phyloP scores from a whole-genome alignment of 2,797 vertebrate genomes.

The Trachurus trachurus region DNA sequence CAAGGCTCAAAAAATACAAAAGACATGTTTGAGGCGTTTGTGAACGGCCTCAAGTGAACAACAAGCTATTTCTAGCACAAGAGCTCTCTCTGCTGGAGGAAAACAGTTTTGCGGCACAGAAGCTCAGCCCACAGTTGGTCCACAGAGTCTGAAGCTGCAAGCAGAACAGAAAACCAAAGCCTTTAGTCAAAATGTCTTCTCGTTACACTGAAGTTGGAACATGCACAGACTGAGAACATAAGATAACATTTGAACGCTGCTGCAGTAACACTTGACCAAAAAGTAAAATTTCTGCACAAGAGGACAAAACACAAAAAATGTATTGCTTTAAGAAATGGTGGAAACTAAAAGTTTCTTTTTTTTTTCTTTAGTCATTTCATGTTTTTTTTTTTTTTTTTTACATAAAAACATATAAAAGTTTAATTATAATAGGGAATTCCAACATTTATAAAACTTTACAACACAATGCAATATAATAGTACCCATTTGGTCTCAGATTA shows the following conservation, averaged over 20 bases:
- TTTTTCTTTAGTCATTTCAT: slow-evolving; percentile 29
- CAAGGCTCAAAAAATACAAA: slow-evolving; percentile 66
- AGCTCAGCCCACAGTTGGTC: slow-evolving; percentile 35
- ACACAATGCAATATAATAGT: slow-evolving; percentile 84
- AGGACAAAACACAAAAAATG: slow-evolving; percentile 60
- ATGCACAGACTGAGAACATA: slow-evolving; percentile 73
- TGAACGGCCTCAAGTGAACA: slow-evolving; percentile 36
- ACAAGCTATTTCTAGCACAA: slow-evolving; percentile 63
- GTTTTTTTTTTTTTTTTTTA: slow-evolving; percentile 71
- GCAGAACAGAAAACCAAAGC: slow-evolving; percentile 61
- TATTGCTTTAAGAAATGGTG: slow-evolving; percentile 77
- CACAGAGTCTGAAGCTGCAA: slow-evolving; percentile 50
- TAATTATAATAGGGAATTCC: slow-evolving; percentile 78
- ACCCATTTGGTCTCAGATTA: slow-evolving; percentile 83
- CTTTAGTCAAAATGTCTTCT: slow-evolving; percentile 55
- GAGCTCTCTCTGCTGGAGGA: slow-evolving; percentile 74
- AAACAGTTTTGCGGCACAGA: slow-evolving; percentile 46
- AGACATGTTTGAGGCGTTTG: slow-evolving; percentile 38
- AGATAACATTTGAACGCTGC: slow-evolving; percentile 55
- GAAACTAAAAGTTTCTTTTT: slow-evolving; percentile 64
- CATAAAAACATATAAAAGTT: slow-evolving; percentile 88
- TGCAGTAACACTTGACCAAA: slow-evolving; percentile 54
- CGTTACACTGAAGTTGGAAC: slow-evolving; percentile 65
- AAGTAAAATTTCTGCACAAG: slow-evolving; percentile 58
- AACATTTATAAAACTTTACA: slow-evolving; percentile 86